Evolutionary conservation across 1,140 invertebrate genomes (phyloP), one percentile per base, ranked within the genome.

Genomic region (Leptinotarsa texana): DNA sequence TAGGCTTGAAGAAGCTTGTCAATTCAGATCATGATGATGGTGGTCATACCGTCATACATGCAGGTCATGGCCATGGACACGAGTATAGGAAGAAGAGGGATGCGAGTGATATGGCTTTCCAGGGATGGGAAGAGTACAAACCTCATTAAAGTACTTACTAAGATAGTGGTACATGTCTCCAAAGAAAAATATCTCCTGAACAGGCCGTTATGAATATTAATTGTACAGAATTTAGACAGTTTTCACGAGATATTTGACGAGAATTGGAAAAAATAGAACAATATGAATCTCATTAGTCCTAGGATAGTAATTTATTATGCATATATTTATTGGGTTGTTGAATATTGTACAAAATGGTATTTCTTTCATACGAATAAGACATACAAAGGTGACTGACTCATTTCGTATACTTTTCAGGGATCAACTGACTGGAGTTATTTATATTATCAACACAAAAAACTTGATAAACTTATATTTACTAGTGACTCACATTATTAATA

Each of bases 1-100:
- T 93, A 3, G 92, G 92, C 8, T 85, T 92, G 5, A 94, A 94
- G 85, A 92, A 93, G 67, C 84, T 93, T 17, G 83, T 90, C 0
- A 88, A 90, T 18, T 85, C 86, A n/a, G 87, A 87, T 22, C 87
- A 89, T 33, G 90, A 92, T 42, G 88, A 86, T 13, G 85, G 90
- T 63, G 89, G 89, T n/a, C 78, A 79, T 69, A 76, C 77, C 15
- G 78, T 79, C 51, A 79, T 79, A 33, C 88, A 89, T 71, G 88
- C 90, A 24, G 75, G 80, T 81, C 86, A 88, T 72, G 86, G 87
- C 24, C 89, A 90, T 76, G 89, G 89, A 69, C 91, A 92, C 78
- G 87, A 89, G 57, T 42, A 42, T 42, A 84, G 89, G 62, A 88
- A 87, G 79, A 89, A 88, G 78, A 84, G 87, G 73, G 83, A 87